Conservation (phyloP, 1,140 invertebrate species). For the Orius insidiosus region DNA sequence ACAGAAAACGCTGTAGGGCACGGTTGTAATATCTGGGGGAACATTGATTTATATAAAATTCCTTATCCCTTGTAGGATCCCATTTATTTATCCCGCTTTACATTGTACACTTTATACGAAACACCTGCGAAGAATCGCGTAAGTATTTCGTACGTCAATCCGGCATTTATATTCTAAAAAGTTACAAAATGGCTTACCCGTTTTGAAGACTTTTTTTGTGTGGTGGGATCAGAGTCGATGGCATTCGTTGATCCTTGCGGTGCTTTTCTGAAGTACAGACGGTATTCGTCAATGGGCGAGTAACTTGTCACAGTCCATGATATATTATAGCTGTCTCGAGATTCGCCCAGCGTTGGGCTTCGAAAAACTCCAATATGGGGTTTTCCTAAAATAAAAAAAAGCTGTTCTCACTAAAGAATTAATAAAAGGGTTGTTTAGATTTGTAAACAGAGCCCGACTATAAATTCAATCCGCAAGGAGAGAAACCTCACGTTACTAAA, state of each 20-base stretch:
- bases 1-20: no score
- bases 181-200: background rate
- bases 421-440: no score
- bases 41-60: no score
- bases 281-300: slow-evolving; percentile 29
- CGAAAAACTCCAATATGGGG: slow-evolving; percentile 23
- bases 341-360: slow-evolving; percentile 23
- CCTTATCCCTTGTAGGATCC: no score
- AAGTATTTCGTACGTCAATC: no score
- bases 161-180: no score
- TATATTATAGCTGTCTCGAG: slow-evolving; percentile 30
- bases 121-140: no score
- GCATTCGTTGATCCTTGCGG: slow-evolving; percentile 16
- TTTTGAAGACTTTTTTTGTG: background rate
- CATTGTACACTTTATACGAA: no score
- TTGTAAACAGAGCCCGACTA: background rate
- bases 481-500: slow-evolving; percentile 1
- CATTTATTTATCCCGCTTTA: no score
- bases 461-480: slow-evolving; percentile 7
- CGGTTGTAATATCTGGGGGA: no score
- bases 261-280: slow-evolving; percentile 24
- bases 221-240: background rate
- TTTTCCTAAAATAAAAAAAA: slow-evolving; percentile 20
- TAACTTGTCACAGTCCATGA: slow-evolving; percentile 33
- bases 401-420: no score